Conservation (phyloP, 2,113 vertebrate genomes). For the Leiothrix lutea region DNA sequence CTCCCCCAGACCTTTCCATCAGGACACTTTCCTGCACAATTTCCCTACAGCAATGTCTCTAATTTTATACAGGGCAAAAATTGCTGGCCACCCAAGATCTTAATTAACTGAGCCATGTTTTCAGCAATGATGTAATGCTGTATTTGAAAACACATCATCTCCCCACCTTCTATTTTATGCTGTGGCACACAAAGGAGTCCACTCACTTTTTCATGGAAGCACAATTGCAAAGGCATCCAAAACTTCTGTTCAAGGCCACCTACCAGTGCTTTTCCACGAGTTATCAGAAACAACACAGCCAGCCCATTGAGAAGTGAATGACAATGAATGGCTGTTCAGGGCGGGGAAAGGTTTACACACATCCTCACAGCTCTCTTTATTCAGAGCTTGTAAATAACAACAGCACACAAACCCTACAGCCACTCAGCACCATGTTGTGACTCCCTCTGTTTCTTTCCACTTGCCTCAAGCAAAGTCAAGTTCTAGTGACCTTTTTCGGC, state of each 20-base stretch:
- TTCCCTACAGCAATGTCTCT: background rate
- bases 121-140: slow-evolving; percentile 4
- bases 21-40: background rate
- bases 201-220: background rate
- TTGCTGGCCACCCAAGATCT: background rate
- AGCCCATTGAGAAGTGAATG: background rate
- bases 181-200: background rate
- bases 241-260: background rate
- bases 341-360: background rate
- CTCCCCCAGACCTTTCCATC: background rate
- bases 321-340: background rate
- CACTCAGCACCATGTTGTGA: background rate
- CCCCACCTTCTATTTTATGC: background rate
- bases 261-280: background rate
- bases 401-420: slow-evolving; percentile 1
- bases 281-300: slow-evolving; percentile 6
- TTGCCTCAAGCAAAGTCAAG: slow-evolving; percentile 29
- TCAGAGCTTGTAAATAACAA: slow-evolving; percentile 22
- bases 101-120: background rate
- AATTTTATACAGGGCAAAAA: background rate
- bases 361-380: background rate
- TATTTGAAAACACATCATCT: slow-evolving; percentile 1
- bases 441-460: background rate
- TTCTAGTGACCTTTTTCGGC: background rate
- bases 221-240: background rate